Percentiles rank a stretch among this genome's conserved stretches.
These are phyloP conservation scores for Leucoptera coffeella DNA, from an alignment of 2,888 invertebrate genomes.

Conservation along the genomic window DNA sequence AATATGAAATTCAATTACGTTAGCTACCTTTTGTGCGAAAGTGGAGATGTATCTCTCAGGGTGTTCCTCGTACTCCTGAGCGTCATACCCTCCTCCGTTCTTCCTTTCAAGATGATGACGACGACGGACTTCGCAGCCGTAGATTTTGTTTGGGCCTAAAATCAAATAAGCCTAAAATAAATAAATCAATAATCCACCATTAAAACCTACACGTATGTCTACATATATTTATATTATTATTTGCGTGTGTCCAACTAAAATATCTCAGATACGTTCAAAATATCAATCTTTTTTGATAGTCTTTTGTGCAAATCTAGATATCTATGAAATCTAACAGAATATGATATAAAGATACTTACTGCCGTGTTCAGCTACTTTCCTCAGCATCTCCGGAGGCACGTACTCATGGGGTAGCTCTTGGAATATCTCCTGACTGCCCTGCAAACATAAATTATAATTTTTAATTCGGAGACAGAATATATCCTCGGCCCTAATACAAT, in stretches of 20 bases:
- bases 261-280: not conserved
- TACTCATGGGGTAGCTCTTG: conserved; percentile 97
- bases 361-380: conserved; percentile 95
- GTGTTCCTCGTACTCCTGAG: conserved; percentile 77
- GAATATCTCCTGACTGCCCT: conserved; percentile 86
- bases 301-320: too few relatives aligned
- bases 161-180: conserved; percentile 2
- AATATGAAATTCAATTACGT: too few relatives aligned
- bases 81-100: conserved; percentile 88
- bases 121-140: conserved; percentile 91
- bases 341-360: conserved; percentile 62
- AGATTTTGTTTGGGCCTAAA: conserved; percentile 86
- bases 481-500: too few relatives aligned
- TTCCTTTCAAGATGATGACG: conserved; percentile 90
- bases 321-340: too few relatives aligned
- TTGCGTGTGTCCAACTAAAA: too few relatives aligned
- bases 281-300: not conserved
- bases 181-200: too few relatives aligned
- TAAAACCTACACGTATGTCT: too few relatives aligned
- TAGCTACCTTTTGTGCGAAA: conserved; percentile 85
- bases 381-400: conserved; percentile 89
- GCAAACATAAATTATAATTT: conserved; percentile 10
- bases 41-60: conserved; percentile 94
- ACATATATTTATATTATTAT: too few relatives aligned
- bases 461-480: too few relatives aligned